Base-by-base conservation (phyloP, 1,140 invertebrate genomes). In the Asbolus verrucosus region DNA sequence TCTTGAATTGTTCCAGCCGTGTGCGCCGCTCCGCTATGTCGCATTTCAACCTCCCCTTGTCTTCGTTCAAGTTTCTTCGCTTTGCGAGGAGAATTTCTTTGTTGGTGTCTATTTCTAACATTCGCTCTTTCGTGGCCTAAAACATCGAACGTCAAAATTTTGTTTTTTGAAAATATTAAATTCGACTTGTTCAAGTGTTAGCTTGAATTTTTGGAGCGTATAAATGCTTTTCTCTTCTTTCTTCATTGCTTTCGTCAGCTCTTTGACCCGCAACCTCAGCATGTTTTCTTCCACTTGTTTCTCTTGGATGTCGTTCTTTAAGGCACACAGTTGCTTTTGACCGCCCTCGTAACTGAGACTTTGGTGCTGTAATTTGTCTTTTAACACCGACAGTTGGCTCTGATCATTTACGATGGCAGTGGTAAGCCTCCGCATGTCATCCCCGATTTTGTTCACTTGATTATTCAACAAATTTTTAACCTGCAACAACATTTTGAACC, bases 211-310 rank as follows among this genome's bases (percentile, higher is more conserved):
- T 63, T 87, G 86, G 62, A 90, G 78, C 72, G 83, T 83, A 72
- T 85, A 88, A 1, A 88, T 85, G 65, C 84, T 80, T 61, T 86
- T 81, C 13, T 85, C 85, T 38, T 87, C 82, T 16, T 84, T 85
- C 1, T 82, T 80, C 31, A 88, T 79, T 1, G 85, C 82, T 65
- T 86, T 84, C 31, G 85, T 81, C 1, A 86, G 83, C 74, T 89
- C 85, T 19, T 82, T 83, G 0, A 88, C 83, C 30, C 83, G 82
- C 18, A 91, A 81, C 54, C 85, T 77, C 68, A 89, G 69, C 19
- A 90, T 82, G 75, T 87, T 89, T 70, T 89, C 86, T 24, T 89
- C 85, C 1, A 91, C 87, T 62, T 87, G 85, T 70, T 80, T 79
- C 41, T 85, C 83, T 13, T 89, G 86, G 50, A 81, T 80, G 19